Evolutionary conservation across 2,113 vertebrate genomes (phyloP).

Genomic region (Equus przewalskii): DNA sequence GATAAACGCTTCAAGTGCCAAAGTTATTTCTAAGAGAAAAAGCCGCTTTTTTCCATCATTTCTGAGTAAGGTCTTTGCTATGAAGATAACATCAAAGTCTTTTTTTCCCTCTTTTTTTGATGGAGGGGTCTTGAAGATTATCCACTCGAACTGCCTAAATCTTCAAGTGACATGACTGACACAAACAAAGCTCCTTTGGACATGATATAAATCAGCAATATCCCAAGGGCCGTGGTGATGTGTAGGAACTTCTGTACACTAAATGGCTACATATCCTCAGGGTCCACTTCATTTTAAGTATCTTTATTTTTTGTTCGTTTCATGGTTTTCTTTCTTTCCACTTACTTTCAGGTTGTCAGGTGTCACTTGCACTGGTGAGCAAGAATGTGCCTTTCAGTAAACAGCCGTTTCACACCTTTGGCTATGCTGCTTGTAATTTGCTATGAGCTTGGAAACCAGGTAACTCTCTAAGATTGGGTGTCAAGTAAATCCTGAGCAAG

Average conservation of each 20-base stretch:
- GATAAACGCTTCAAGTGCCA: not conserved
- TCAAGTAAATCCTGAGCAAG: constrained; percentile 5
- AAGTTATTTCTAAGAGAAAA: not conserved
- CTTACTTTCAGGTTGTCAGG: not conserved
- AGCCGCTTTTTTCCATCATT: not conserved
- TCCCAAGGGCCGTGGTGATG: not conserved
- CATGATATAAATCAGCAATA: not conserved
- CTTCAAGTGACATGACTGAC: not conserved
- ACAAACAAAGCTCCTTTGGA: not conserved
- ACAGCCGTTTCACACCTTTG: not conserved
- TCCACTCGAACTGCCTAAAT: not conserved
- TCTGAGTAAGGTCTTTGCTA: not conserved
- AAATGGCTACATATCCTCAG: not conserved
- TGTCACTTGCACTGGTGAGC: not conserved
- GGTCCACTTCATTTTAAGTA: not conserved
- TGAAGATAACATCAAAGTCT: not conserved
- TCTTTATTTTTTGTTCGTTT: not conserved
- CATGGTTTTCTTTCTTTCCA: not conserved
- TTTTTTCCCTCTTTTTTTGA: not conserved
- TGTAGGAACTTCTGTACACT: not conserved
- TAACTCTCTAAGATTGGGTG: not conserved
- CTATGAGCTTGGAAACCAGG: not conserved
- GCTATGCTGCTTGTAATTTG: not conserved
- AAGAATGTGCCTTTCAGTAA: not conserved
- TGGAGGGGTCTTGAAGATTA: not conserved